A percentile compares a stretch with the other conserved stretches of the same genome.
Conservation (phyloP, 2,888 invertebrate species). For the Phasia obesa region DNA sequence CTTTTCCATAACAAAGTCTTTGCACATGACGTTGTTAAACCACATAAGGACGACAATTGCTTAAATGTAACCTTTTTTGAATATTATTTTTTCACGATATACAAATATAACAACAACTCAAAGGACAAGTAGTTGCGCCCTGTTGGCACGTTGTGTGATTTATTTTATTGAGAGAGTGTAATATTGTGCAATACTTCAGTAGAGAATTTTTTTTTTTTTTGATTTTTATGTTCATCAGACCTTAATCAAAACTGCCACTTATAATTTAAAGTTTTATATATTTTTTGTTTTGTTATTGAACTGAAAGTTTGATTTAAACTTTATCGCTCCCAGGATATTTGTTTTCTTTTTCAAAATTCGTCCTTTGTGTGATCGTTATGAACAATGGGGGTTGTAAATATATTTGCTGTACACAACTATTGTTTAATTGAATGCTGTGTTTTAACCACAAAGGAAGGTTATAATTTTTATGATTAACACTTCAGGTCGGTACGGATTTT, state of each 20-base stretch:
- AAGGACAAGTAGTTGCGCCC: constrained; percentile 15
- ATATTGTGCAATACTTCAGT: constrained; percentile 24
- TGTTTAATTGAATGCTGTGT: constrained; percentile 64
- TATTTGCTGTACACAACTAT: constrained; percentile 67
- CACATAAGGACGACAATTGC: constrained; percentile 35
- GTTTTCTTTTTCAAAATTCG: constrained; percentile 43
- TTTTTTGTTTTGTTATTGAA: constrained; percentile 28
- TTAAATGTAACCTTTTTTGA: constrained; percentile 60
- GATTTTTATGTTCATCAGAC: constrained; percentile 4
- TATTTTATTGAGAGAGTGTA: constrained; percentile 43
- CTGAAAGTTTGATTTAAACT: constrained; percentile 59
- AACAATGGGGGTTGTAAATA: constrained; percentile 70
- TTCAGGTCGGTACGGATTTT: constrained; percentile 31
- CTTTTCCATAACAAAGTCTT: constrained; percentile 4
- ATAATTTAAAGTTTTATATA: constrained; percentile 36
- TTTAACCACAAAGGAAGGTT: constrained; percentile 64
- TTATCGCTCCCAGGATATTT: constrained; percentile 72
- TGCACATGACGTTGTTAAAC: too few species aligned
- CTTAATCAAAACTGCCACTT: constrained; percentile 73
- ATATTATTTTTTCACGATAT: constrained; percentile 13
- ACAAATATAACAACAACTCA: neutral
- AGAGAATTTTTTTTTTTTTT: constrained; percentile 33
- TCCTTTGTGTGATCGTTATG: constrained; percentile 58
- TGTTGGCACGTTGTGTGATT: constrained; percentile 60
- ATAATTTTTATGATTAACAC: constrained; percentile 67